Evolutionary conservation across 2,888 invertebrate species (phyloP), one percentile per base, ranked within the genome.

Genomic region (Drosophila subquinaria): DNA sequence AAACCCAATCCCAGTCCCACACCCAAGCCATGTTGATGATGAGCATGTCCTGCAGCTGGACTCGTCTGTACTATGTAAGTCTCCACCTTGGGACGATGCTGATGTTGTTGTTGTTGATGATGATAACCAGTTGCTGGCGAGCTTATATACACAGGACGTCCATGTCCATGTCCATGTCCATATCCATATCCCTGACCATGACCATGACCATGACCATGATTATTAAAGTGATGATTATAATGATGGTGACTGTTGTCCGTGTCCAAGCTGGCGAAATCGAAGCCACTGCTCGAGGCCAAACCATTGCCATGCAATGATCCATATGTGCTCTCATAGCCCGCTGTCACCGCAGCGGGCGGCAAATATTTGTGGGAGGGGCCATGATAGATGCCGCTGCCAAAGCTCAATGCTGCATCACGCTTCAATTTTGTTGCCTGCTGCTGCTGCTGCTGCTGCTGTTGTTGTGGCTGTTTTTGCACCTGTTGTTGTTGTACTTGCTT

Each of bases 351-450:
- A 1, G 91, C 90, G 2, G 91, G 91, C 4, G 91, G 91, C 73
- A 91, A 59, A 27, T 91, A 91, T 57, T 90, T 91, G 65, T 91
- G 84, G 5, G 91, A 90, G 53, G 91, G 90, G 33, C 90, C 91
- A 62, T 90, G 85, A 35, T 90, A 90, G 15, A 69, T 33, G 47
- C 70, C 70, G n/a, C 76, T 69, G 48, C 90, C 84, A 40, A 72
- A 79, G 43, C 82, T 76, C 1, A 89, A 27, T 0, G 83, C 80
- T 4, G 89, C 91, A 50, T 91, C 91, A 23, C 91, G 81, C 64
- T 91, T 89, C 4, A 81, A 73, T 35, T 91, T 91, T 0, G 63
- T n/a, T 10, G 62, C 23, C 30, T 64, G 11, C 6, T 45, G n/a
- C 6, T 50, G 52, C 5, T 43, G 52, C 5, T 43, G 47, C 30